phyloP scores from a whole-genome alignment of 2,888 invertebrate genomes.

The Tetanocera ferruginea region DNA sequence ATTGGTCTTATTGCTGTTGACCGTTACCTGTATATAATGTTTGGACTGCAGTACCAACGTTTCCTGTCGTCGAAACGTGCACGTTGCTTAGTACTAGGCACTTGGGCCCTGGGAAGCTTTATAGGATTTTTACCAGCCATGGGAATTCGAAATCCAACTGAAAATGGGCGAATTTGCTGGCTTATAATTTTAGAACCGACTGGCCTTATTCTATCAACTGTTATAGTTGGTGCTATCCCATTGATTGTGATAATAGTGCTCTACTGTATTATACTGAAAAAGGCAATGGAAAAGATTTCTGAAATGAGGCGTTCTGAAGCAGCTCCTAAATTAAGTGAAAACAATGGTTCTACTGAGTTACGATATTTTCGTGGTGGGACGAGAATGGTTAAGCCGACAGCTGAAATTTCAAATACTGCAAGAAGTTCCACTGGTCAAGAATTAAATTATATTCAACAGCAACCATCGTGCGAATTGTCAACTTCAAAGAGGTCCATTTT shows the following conservation, averaged over 20 bases:
- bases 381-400: slow-evolving; percentile 8
- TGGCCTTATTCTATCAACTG: slow-evolving; percentile 72
- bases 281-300: slow-evolving; percentile 73
- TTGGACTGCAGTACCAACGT: slow-evolving; percentile 75
- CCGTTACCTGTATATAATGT: slow-evolving; percentile 76
- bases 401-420: background rate
- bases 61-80: slow-evolving; percentile 75
- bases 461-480: slow-evolving; percentile 16
- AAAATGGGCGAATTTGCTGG: slow-evolving; percentile 73
- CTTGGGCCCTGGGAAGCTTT: slow-evolving; percentile 74
- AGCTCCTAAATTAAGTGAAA: slow-evolving; percentile 62
- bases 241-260: slow-evolving; percentile 70
- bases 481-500: slow-evolving; percentile 38
- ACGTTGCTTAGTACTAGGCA: slow-evolving; percentile 72
- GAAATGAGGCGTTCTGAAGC: slow-evolving; percentile 63
- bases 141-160: slow-evolving; percentile 73
- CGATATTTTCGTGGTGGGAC: slow-evolving; percentile 57
- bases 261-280: slow-evolving; percentile 74
- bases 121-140: slow-evolving; percentile 75
- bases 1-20: slow-evolving; percentile 77
- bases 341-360: slow-evolving; percentile 56
- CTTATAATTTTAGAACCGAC: slow-evolving; percentile 74
- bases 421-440: background rate
- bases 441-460: slow-evolving; percentile 41
- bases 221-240: slow-evolving; percentile 73